A percentile compares a stretch with the other conserved stretches of the same genome.
phyloP scores from a whole-genome alignment of 2,888 invertebrate genomes.

The Callyntrura guangdongensis region DNA sequence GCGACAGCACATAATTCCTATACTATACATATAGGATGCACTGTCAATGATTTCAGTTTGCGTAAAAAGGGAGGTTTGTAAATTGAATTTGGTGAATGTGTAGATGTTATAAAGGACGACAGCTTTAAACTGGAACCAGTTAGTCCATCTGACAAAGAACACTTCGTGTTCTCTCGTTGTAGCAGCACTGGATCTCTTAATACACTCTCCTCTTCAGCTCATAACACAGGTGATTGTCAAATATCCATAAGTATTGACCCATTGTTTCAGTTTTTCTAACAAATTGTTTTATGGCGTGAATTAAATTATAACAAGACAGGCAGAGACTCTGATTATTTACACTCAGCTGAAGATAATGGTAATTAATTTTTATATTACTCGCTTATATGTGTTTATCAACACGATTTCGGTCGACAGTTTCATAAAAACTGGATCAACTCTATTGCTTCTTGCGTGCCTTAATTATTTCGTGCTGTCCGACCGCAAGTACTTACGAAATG shows the following conservation, averaged over 20 bases:
- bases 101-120: constrained; percentile 81
- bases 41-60: too few species aligned
- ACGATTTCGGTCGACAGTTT: background rate
- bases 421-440: background rate
- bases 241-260: background rate
- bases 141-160: constrained; percentile 88
- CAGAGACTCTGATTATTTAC: constrained; percentile 76
- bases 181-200: constrained; percentile 93
- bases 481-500: background rate
- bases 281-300: constrained; percentile 64
- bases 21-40: too few species aligned
- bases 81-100: background rate
- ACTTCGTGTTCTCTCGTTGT: constrained; percentile 90
- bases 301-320: constrained; percentile 74
- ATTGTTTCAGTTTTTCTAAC: constrained; percentile 40
- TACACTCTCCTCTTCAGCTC: constrained; percentile 92
- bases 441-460: background rate
- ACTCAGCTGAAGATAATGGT: constrained; percentile 77
- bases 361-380: constrained; percentile 66
- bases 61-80: too few species aligned
- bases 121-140: constrained; percentile 88
- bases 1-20: too few species aligned
- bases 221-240: constrained; percentile 90
- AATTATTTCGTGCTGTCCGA: too few species aligned
- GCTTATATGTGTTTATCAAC: constrained; percentile 20